Base-by-base conservation (phyloP, 35 echinoderm and acorn worm genomes). In the Acanthaster planci region DNA sequence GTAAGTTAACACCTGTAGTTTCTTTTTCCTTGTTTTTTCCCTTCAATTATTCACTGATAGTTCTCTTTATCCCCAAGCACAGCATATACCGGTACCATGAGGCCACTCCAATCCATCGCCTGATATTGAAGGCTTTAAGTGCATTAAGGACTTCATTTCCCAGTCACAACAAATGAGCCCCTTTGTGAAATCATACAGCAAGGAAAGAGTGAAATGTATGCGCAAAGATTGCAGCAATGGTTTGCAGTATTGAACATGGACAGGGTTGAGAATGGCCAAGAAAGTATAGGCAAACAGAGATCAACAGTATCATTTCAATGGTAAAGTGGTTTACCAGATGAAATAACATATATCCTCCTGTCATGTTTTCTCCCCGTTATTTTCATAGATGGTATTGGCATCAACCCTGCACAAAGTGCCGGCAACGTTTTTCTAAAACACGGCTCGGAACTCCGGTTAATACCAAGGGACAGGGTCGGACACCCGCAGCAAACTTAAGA, bases 361-460 rank as follows among this genome's bases (percentile, higher is more conserved):
- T 18, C 22, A 38, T 60, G 1, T 12, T 29, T 86, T 35, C 76
- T 83, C 37, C 78, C 84, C 14, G 36, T 77, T 68, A 60, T 47
- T 40, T 37, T 38, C 39, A 27, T 84, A 97, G 96, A 99, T 89
- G 96, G 96, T 15, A 99, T 99, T 37, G 96, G 96, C 27, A 99
- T 99, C 42, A 99, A 99, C 59, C 96, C 96, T 22, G 84, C 92
- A 40, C 96, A 99, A 82, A 99, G 88, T 55, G 96, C 96, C 26
- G 96, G 96, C 44, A 99, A 94, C 76, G 95, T 99, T 8, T 99
- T 94, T 67, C 57, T 99, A 77, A 99, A 99, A 53, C 96, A 99
- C 86, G 96, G 96, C 39, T 89, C 96, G 32, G 96, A 99, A 86
- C 82, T 99, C 75, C 90, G 96, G 53, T 81, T 99, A 76, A 99